Evolutionary conservation across 2,888 invertebrate genomes (phyloP).

Genomic region (Heteropelma amictum): DNA sequence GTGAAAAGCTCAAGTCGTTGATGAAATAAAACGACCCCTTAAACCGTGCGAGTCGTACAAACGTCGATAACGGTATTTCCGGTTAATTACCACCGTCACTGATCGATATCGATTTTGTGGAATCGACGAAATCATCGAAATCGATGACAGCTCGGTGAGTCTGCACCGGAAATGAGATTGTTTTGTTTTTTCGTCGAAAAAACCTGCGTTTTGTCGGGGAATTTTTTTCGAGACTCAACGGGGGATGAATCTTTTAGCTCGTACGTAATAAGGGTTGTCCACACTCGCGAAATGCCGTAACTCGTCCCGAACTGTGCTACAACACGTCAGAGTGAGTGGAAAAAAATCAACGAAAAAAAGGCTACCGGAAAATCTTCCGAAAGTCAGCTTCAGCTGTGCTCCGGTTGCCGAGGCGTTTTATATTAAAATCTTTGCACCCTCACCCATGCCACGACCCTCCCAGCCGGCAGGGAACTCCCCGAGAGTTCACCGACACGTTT

Average conservation of each 20-base stretch:
- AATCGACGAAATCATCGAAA: too few relatives aligned
- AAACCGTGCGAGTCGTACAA: slow-evolving; percentile 27
- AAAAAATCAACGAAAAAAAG: slow-evolving; percentile 1
- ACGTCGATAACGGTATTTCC: slow-evolving; percentile 34
- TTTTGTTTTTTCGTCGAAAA: not conserved
- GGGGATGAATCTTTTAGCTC: too few relatives aligned
- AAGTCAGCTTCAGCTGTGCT: slow-evolving; percentile 43
- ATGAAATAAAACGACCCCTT: slow-evolving; percentile 37
- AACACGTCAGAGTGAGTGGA: slow-evolving; percentile 29
- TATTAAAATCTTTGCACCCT: slow-evolving; percentile 70
- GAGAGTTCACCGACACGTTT: slow-evolving; percentile 53
- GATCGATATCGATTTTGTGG: slow-evolving; percentile 18
- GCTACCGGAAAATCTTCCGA: slow-evolving; percentile 35
- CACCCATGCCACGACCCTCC: slow-evolving; percentile 30
- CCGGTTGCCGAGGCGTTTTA: slow-evolving; percentile 68
- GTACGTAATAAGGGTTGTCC: too few relatives aligned
- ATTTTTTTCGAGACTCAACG: too few relatives aligned
- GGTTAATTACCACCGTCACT: not conserved
- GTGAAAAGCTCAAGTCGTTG: slow-evolving; percentile 29
- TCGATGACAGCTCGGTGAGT: not conserved
- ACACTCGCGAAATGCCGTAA: too few relatives aligned
- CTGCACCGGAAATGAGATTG: not conserved
- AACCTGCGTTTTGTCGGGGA: too few relatives aligned
- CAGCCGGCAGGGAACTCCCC: slow-evolving; percentile 15
- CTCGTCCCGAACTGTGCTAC: slow-evolving; percentile 18